Evolutionary conservation across 2,797 vertebrate species (phyloP).

Genomic region (Apogon talboti): DNA sequence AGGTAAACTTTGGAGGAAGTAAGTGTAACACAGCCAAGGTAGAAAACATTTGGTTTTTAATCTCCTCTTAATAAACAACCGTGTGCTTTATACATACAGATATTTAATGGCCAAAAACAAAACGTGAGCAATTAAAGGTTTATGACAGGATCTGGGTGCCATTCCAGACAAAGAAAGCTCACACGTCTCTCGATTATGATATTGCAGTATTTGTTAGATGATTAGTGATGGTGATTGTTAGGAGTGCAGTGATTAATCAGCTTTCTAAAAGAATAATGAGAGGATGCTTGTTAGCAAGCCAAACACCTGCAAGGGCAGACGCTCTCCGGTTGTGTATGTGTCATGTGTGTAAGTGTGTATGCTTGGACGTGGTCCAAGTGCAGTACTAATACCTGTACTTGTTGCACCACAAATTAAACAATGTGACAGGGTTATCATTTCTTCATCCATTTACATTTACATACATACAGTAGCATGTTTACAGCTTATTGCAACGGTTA

Average conservation of each 20-base stretch:
- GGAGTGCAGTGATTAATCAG: constrained; percentile 68
- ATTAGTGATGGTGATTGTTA: constrained; percentile 68
- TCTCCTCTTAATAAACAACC: constrained; percentile 10
- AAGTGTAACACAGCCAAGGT: neutral
- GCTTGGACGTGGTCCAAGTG: constrained; percentile 64
- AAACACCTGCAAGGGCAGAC: constrained; percentile 79
- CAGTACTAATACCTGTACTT: constrained; percentile 66
- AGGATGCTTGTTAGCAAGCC: constrained; percentile 70
- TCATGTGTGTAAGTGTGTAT: constrained; percentile 39
- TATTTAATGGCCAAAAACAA: constrained; percentile 24
- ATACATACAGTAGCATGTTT: no score
- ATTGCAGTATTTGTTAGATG: constrained; percentile 66
- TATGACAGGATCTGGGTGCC: constrained; percentile 33
- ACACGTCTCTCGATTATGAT: constrained; percentile 55
- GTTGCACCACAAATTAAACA: constrained; percentile 59
- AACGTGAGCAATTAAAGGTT: constrained; percentile 30
- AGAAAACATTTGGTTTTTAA: neutral
- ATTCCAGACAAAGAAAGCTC: constrained; percentile 35
- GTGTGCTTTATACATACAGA: constrained; percentile 16
- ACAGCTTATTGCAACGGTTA: no score
- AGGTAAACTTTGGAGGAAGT: constrained; percentile 9
- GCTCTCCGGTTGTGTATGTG: constrained; percentile 25
- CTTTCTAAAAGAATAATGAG: constrained; percentile 80
- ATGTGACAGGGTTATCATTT: constrained; percentile 43
- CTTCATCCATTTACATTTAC: constrained; percentile 10